Conservation (phyloP, 2,113 vertebrate species). For the Dicaeum eximium region DNA sequence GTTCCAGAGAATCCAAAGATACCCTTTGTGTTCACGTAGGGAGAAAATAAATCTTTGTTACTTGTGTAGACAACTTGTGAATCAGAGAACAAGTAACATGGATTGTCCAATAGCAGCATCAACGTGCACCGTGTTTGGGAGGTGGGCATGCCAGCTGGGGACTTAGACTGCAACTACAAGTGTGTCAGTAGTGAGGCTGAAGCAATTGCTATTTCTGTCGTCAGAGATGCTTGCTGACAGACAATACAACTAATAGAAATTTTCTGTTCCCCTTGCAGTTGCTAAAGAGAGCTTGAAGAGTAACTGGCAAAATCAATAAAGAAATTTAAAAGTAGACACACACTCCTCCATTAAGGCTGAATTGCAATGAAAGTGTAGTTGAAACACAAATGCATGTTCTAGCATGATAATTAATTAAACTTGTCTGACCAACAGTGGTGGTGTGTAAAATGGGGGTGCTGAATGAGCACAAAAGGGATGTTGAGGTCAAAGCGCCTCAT, state of each 20-base stretch:
- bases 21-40: not conserved
- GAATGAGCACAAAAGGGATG: not conserved
- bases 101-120: not conserved
- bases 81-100: not conserved
- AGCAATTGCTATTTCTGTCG: not conserved
- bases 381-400: not conserved
- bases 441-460: not conserved
- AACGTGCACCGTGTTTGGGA: not conserved
- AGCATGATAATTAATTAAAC: not conserved
- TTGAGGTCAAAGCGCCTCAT: not conserved
- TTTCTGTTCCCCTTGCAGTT: not conserved
- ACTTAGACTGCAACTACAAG: not conserved
- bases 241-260: not conserved
- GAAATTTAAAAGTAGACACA: not conserved
- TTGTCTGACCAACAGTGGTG: not conserved
- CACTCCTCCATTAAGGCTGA: not conserved
- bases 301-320: not conserved
- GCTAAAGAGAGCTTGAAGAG: not conserved
- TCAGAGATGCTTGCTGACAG: not conserved
- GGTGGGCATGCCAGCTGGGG: not conserved
- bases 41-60: not conserved
- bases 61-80: not conserved
- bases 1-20: not conserved
- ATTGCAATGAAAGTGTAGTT: not conserved
- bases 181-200: not conserved